Percentiles rank a stretch among this genome's conserved stretches.
Conservation (phyloP, 2,797 vertebrate genomes). For the Enteromius afrohamiltoni region DNA sequence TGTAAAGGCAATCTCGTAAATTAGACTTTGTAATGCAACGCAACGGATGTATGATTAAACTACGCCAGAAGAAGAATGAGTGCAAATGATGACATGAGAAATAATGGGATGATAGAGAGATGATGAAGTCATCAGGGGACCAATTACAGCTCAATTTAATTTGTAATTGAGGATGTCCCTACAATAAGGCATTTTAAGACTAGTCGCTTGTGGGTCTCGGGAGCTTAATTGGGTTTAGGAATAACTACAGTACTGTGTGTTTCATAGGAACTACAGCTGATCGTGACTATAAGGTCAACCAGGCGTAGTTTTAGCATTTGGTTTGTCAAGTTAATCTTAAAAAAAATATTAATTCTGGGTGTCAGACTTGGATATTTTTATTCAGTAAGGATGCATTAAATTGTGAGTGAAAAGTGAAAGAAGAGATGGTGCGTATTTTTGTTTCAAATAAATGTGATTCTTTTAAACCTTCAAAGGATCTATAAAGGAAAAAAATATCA, state of each 20-base stretch:
- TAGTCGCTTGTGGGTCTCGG: slow-evolving; percentile 54
- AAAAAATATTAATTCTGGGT: neutral
- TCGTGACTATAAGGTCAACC: slow-evolving; percentile 17
- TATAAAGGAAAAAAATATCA: neutral
- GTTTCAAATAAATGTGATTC: neutral
- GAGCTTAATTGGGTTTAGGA: slow-evolving; percentile 61
- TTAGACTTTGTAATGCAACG: slow-evolving; percentile 57
- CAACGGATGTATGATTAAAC: slow-evolving; percentile 58
- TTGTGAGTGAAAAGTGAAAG: neutral
- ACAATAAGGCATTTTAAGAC: slow-evolving; percentile 62
- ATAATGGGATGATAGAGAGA: slow-evolving; percentile 68
- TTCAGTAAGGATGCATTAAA: neutral
- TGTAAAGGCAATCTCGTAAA: slow-evolving; percentile 62
- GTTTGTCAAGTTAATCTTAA: neutral
- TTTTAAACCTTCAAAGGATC: neutral
- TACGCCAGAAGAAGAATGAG: slow-evolving; percentile 57
- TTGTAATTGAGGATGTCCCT: slow-evolving; percentile 62
- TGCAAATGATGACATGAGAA: slow-evolving; percentile 66
- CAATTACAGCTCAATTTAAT: slow-evolving; percentile 68
- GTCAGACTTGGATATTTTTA: neutral
- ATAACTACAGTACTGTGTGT: slow-evolving; percentile 48
- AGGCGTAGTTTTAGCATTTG: neutral
- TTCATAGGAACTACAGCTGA: slow-evolving; percentile 47
- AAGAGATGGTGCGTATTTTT: neutral
- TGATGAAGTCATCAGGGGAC: slow-evolving; percentile 70